phyloP scores from a whole-genome alignment of 2,888 invertebrate species.

The Bursaphelenchus okinawaensis region DNA sequence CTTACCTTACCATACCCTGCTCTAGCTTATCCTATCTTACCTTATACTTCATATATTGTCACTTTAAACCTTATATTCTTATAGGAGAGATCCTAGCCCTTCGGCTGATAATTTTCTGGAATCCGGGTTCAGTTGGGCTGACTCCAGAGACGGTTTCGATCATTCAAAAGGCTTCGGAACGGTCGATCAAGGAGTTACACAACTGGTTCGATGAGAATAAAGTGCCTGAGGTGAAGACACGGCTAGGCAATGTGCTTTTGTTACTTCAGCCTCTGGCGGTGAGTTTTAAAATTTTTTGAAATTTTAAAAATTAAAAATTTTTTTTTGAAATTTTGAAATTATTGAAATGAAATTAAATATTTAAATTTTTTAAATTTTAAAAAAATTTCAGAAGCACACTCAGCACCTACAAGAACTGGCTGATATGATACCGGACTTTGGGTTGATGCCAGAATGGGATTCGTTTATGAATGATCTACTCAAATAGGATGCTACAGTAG shows the following conservation, averaged over 20 bases:
- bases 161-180: constrained; percentile 37
- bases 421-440: constrained; percentile 43
- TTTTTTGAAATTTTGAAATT: no score
- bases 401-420: constrained; percentile 40
- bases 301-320: no score
- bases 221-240: constrained; percentile 31
- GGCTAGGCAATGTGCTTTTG: constrained; percentile 39
- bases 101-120: constrained; percentile 48
- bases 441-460: constrained; percentile 51
- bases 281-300: constrained; percentile 10
- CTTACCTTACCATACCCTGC: no score
- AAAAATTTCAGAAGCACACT: constrained; percentile 38
- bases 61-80: no score
- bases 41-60: no score
- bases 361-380: neutral
- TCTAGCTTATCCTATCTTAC: no score
- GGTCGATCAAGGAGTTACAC: constrained; percentile 42
- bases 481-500: constrained; percentile 5
- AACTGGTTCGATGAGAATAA: constrained; percentile 39
- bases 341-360: neutral
- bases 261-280: constrained; percentile 38
- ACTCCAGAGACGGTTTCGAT: constrained; percentile 28
- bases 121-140: constrained; percentile 41
- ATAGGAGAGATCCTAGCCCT: constrained; percentile 46
- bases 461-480: constrained; percentile 46